phyloP scores from a whole-genome alignment of 1,140 invertebrate species.

The Leptonema lineaticorne region DNA sequence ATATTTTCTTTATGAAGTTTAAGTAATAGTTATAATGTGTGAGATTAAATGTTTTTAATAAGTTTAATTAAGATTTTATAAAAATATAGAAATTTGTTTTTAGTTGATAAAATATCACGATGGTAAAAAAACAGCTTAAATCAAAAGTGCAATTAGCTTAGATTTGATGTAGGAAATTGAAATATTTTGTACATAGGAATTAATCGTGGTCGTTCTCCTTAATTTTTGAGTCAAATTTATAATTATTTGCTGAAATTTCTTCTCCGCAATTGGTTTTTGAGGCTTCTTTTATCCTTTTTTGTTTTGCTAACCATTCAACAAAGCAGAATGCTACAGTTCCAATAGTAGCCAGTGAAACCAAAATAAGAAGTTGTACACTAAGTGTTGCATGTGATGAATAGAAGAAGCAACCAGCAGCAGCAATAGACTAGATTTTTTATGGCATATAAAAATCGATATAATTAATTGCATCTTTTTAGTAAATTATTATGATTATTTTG shows the following conservation, averaged over 20 bases:
- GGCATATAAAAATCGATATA: constrained; percentile 42
- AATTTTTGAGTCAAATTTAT: constrained; percentile 22
- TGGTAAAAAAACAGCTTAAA: no score
- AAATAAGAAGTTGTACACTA: constrained; percentile 77
- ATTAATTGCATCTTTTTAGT: constrained; percentile 20
- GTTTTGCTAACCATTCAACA: constrained; percentile 67
- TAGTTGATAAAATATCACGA: no score
- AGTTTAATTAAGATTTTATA: no score
- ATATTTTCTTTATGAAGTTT: no score
- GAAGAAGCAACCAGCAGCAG: constrained; percentile 86
- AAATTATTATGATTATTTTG: constrained; percentile 11
- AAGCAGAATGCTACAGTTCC: constrained; percentile 80
- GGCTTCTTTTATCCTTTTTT: constrained; percentile 39
- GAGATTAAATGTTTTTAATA: no score
- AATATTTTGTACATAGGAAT: neutral
- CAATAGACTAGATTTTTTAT: constrained; percentile 86
- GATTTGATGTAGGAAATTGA: neutral
- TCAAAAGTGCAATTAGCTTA: neutral
- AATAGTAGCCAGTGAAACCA: constrained; percentile 70
- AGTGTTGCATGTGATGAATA: constrained; percentile 79
- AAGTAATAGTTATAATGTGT: no score
- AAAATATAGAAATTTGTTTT: no score
- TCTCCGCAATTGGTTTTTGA: constrained; percentile 31
- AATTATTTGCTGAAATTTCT: constrained; percentile 12
- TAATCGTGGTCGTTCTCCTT: neutral